These are phyloP conservation scores for Saturnia pavonia DNA, from an alignment of 2,888 invertebrate species.

Conservation along the genomic window DNA sequence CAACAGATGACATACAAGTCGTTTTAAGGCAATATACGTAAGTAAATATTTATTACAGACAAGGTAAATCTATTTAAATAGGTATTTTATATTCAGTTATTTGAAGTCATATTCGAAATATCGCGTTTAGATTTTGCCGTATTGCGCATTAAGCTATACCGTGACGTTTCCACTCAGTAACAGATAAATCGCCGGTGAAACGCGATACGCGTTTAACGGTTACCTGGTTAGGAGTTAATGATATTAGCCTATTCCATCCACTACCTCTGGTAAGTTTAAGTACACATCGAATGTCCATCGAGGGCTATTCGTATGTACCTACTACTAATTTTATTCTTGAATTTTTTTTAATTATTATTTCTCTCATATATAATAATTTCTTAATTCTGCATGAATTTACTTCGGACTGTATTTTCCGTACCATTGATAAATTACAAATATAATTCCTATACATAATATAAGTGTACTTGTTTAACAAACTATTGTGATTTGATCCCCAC, in stretches of 20 bases:
- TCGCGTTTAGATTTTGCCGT: neutral
- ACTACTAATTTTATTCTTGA: neutral
- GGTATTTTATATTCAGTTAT: neutral
- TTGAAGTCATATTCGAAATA: neutral
- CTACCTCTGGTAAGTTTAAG: neutral
- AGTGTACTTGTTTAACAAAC: too few relatives aligned
- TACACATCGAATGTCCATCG: neutral
- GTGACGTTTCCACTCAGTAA: neutral
- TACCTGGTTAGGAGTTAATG: neutral
- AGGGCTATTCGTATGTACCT: conserved; percentile 10
- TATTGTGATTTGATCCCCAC: too few relatives aligned
- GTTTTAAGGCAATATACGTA: too few relatives aligned
- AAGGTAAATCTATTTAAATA: too few relatives aligned
- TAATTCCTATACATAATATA: too few relatives aligned
- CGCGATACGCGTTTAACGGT: neutral
- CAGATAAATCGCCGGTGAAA: neutral
- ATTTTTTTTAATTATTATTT: neutral
- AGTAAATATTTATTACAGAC: too few relatives aligned
- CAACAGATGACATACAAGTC: too few relatives aligned
- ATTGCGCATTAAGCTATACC: neutral
- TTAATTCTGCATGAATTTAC: too few relatives aligned
- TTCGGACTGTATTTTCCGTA: too few relatives aligned
- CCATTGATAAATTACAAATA: too few relatives aligned
- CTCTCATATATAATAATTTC: neutral
- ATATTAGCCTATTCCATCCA: neutral